Base-by-base conservation (phyloP, 1,140 invertebrate genomes). In the Pteromalus puparum region DNA sequence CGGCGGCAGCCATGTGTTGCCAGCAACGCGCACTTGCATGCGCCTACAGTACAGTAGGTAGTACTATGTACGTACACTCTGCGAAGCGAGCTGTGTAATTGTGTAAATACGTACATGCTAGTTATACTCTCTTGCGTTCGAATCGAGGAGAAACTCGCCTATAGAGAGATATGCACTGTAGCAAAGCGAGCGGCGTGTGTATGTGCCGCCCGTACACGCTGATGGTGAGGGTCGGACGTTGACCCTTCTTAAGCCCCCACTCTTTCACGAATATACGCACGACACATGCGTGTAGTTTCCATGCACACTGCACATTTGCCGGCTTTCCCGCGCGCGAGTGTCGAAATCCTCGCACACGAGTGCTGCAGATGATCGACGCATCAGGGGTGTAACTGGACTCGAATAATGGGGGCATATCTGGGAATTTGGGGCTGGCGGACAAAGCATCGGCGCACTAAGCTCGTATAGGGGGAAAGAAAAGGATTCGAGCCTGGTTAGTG, bases 151-250 rank as follows among this genome's bases (percentile, higher is more conserved):
- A 74, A 74, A 82, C 83, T 86, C 76, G 24, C 80, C 70, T 90
- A 90, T 91, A 89, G 90, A 89, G 53, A 61, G 53, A 61, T 61
- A 61, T 61, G 21, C 53, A 61, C 18, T 61, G 53, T 61, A 61
- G 53, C 15, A n/a, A 61, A 61, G 53, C 53, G 53, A 61, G 53
- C 53, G 53, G 53, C 53, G 89, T 90, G 90, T 87, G 38, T 42
- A 88, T 90, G 89, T 80, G 88, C 87, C 89, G 89, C 88, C 89
- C 87, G 90, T 89, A 88, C 88, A 87, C 91, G 88, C 88, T 88
- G 89, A 89, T 92, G 90, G 92, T 92, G 91, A 92, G 92, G 92
- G 92, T 92, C 92, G 92, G 92, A 87, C 92, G 91, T 93, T 92
- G 92, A 92, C 91, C 92, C 91, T 92, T 90, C 89, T 87, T 88